Evolutionary conservation across 2,797 vertebrate species (phyloP).

Genomic region (Cyclura pinguis): DNA sequence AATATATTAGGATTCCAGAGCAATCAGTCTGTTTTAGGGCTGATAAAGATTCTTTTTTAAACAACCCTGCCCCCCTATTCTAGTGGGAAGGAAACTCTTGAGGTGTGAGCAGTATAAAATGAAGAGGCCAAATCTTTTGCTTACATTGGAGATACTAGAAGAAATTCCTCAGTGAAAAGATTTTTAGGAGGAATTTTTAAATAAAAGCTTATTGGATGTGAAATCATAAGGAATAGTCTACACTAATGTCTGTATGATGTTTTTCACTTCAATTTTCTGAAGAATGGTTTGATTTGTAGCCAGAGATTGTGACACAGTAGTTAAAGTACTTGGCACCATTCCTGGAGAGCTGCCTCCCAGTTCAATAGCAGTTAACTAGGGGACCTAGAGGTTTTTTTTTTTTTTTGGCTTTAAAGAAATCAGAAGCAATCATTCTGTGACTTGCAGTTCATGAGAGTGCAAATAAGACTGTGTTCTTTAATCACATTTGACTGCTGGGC

Average conservation of each 20-base stretch:
- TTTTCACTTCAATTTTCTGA: conserved; percentile 2
- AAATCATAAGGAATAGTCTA: not conserved
- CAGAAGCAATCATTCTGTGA: not conserved
- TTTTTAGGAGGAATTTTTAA: conserved; percentile 23
- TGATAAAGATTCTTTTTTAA: not conserved
- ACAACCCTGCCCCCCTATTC: not conserved
- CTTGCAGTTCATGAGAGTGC: not conserved
- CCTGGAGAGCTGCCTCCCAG: not conserved
- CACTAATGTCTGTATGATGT: not conserved
- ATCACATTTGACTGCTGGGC: not conserved
- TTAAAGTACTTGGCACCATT: not conserved
- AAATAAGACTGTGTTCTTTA: not conserved
- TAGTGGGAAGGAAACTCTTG: not conserved
- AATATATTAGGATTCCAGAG: conserved; percentile 30
- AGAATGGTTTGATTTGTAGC: not conserved
- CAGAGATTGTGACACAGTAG: not conserved
- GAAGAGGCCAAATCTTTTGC: not conserved
- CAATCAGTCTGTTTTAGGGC: not conserved
- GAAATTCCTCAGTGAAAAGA: not conserved
- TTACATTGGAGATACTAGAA: not conserved
- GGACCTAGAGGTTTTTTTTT: not conserved
- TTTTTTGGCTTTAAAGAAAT: conserved; percentile 1
- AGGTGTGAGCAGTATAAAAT: not conserved
- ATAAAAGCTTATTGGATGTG: not conserved
- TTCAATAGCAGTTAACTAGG: not conserved